Conservation (phyloP, 2,797 vertebrate species). For the Oreochromis grahami region DNA sequence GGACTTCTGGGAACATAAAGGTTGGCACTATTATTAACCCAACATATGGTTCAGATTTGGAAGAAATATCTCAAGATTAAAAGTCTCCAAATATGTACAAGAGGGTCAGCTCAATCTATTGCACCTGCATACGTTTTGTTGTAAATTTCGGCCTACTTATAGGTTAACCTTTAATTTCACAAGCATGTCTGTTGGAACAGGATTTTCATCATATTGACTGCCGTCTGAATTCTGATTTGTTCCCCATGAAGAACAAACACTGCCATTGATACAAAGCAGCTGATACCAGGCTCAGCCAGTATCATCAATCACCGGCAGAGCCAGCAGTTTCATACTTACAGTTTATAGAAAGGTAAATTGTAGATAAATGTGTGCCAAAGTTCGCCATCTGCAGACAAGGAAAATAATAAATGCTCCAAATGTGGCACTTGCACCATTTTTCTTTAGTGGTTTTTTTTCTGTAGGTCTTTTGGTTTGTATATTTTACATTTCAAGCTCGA, state of each 20-base stretch:
- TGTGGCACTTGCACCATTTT: neutral
- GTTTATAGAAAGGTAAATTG: neutral
- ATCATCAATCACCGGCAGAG: neutral
- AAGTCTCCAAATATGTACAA: conserved; percentile 16
- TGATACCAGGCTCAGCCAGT: neutral
- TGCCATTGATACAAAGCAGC: neutral
- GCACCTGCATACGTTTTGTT: neutral
- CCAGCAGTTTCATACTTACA: neutral
- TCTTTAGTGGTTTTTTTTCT: neutral
- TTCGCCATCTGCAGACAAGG: neutral
- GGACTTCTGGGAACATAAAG: conserved; percentile 48
- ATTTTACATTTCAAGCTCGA: neutral
- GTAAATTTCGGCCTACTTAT: neutral
- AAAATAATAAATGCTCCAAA: neutral
- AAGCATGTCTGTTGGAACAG: neutral
- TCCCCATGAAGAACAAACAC: neutral
- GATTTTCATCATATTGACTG: neutral
- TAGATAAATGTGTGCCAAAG: neutral
- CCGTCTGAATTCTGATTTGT: neutral
- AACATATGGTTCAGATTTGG: conserved; percentile 56
- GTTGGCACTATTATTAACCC: conserved; percentile 40
- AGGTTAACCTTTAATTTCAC: conserved; percentile 22
- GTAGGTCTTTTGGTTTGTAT: neutral
- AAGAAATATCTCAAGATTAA: conserved; percentile 47
- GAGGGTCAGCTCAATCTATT: conserved; percentile 20